A percentile compares a stretch with the other conserved stretches of the same genome.
Conservation (phyloP, 2,113 vertebrate species). For the Caranx ignobilis region DNA sequence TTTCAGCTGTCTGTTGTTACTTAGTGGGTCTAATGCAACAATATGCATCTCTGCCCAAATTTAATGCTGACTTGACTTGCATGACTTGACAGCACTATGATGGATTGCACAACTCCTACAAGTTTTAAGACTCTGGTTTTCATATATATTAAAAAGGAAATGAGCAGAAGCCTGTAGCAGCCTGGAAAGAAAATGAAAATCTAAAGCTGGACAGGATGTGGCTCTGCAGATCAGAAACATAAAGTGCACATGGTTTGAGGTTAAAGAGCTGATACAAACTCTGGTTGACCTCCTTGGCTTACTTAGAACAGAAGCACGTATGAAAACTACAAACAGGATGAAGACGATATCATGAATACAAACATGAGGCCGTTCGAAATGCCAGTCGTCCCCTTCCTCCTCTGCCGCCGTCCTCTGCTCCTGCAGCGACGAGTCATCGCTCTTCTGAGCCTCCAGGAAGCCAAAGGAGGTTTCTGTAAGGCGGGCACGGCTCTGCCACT, state of each 20-base stretch:
- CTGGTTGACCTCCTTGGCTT: background rate
- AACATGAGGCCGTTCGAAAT: slow-evolving; percentile 83
- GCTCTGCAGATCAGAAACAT: no score
- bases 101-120: no score
- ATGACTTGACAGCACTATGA: no score
- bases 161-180: no score
- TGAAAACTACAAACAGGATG: background rate
- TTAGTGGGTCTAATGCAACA: no score
- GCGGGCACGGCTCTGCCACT: slow-evolving; percentile 84
- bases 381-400: slow-evolving; percentile 61
- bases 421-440: slow-evolving; percentile 28
- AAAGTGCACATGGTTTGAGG: background rate
- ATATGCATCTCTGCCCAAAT: no score
- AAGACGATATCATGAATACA: slow-evolving; percentile 14
- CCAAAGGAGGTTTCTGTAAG: slow-evolving; percentile 87
- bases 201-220: no score
- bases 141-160: no score
- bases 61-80: no score
- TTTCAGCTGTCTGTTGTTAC: no score
- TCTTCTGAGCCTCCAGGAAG: slow-evolving; percentile 83
- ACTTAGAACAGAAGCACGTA: background rate
- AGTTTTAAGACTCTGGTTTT: no score
- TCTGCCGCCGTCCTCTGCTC: slow-evolving; percentile 43
- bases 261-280: background rate
- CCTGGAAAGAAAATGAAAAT: no score